Percentiles rank a stretch among this genome's conserved stretches.
These are phyloP conservation scores for Unio delphinus DNA, from an alignment of 2,888 invertebrate genomes.

Conservation along the genomic window DNA sequence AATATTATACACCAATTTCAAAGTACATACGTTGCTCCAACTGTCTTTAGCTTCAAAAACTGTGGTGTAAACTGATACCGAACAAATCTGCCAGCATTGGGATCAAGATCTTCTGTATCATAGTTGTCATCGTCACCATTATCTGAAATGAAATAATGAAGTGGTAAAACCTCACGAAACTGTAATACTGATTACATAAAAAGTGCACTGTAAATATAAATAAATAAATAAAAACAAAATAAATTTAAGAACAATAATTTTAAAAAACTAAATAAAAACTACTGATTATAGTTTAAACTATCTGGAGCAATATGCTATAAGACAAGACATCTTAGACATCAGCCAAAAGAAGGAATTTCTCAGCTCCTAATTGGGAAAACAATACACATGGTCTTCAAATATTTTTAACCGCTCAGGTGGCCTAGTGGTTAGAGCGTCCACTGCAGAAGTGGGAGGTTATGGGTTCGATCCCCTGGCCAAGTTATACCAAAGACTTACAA, in stretches of 20 bases:
- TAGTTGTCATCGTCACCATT: conserved; percentile 52
- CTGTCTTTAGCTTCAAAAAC: conserved; percentile 94
- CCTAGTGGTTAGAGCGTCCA: no score
- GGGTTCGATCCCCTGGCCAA: no score
- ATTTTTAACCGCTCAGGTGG: no score
- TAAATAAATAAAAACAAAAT: no score
- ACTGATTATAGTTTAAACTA: no score
- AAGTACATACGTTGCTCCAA: conserved; percentile 94
- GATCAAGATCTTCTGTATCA: conserved; percentile 65
- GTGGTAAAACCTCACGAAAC: no score
- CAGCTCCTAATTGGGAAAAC: background rate
- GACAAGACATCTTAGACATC: background rate
- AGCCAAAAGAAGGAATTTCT: background rate
- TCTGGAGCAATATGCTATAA: background rate
- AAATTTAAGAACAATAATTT: no score
- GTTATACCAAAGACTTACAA: no score
- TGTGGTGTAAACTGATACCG: conserved; percentile 99
- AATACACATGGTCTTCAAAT: background rate
- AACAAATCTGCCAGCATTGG: conserved; percentile 95
- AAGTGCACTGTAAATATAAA: no score
- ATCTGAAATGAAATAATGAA: conserved; percentile 25
- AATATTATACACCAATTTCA: conserved; percentile 4
- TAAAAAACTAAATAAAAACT: no score
- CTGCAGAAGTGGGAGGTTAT: no score
- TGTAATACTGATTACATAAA: no score